Base-by-base conservation (phyloP, 1,140 invertebrate species). In the Psilanteris sp. region DNA sequence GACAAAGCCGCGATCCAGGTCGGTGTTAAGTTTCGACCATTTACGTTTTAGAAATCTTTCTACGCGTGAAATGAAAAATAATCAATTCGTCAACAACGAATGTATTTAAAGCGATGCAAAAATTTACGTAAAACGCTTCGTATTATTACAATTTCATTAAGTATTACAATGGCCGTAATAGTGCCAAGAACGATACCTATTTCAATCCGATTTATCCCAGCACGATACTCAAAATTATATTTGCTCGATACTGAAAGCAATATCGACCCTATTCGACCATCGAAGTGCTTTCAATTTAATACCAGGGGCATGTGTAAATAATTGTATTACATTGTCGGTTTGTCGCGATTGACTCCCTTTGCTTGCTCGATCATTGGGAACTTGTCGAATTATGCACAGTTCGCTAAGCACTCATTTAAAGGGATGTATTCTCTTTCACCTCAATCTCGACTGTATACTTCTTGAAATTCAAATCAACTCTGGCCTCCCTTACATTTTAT, bases 1-100 rank as follows among this genome's bases (percentile, higher is more conserved):
- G 98, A 99, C 88, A 98, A 99, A 90, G 95, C 96, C 72, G 97
- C 96, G 80, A 95, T 93, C 90, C 95, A 96, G 91, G 95, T 96
- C 89, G 88, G 83, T 27, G n/a, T n/a, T n/a, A n/a, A n/a, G n/a
- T n/a, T n/a, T n/a, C n/a, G n/a, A n/a, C n/a, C n/a, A n/a, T n/a
- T n/a, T n/a, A n/a, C n/a, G n/a, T n/a, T n/a, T n/a, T n/a, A n/a
- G n/a, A n/a, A n/a, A n/a, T n/a, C n/a, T n/a, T n/a, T n/a, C n/a
- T n/a, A n/a, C n/a, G n/a, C n/a, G n/a, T n/a, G n/a, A n/a, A 50
- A 52, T 26, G 9, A 52, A 52, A 52, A 54, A 54, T 54, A 39
- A 54, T 26, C 34, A 54, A 29, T 39, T 27, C n/a, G n/a, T n/a
- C n/a, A n/a, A n/a, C n/a, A n/a, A n/a, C n/a, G n/a, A n/a, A n/a